A percentile compares a stretch with the other conserved stretches of the same genome.
Conservation (phyloP, 1,140 invertebrate genomes). For the Saccostrea cuccullata region DNA sequence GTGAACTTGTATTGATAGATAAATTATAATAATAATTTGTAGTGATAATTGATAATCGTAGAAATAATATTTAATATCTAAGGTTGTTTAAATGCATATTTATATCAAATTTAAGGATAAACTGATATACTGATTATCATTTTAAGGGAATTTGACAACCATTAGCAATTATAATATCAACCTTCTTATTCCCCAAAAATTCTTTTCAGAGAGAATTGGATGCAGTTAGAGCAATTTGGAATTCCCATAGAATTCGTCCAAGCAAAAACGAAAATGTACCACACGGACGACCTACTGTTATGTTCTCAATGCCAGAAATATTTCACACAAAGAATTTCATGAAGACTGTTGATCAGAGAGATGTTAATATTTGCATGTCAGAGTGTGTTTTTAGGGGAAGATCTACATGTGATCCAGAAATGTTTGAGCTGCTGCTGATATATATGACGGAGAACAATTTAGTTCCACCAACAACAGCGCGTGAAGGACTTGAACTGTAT, state of each 20-base stretch:
- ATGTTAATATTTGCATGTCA: constrained; percentile 16
- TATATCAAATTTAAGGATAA: no score
- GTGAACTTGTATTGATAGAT: no score
- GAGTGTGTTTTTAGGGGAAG: neutral
- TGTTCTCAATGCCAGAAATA: constrained; percentile 22
- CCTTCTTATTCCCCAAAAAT: no score
- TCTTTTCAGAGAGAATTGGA: neutral
- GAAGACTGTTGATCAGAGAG: neutral
- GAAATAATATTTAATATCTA: no score
- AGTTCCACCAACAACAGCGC: neutral
- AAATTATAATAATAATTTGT: no score
- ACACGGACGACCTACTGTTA: neutral
- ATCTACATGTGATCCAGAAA: constrained; percentile 22
- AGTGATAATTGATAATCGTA: no score
- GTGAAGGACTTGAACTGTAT: neutral
- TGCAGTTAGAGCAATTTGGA: neutral
- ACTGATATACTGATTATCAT: no score
- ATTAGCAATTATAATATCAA: no score
- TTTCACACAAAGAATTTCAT: neutral
- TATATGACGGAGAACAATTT: constrained; percentile 7
- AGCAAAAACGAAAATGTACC: neutral
- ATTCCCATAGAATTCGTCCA: constrained; percentile 36
- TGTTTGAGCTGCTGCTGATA: constrained; percentile 3
- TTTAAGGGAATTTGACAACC: no score
- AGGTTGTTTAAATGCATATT: no score